Conservation (phyloP, 2,113 vertebrate genomes). For the Potamarius usumacintae region DNA sequence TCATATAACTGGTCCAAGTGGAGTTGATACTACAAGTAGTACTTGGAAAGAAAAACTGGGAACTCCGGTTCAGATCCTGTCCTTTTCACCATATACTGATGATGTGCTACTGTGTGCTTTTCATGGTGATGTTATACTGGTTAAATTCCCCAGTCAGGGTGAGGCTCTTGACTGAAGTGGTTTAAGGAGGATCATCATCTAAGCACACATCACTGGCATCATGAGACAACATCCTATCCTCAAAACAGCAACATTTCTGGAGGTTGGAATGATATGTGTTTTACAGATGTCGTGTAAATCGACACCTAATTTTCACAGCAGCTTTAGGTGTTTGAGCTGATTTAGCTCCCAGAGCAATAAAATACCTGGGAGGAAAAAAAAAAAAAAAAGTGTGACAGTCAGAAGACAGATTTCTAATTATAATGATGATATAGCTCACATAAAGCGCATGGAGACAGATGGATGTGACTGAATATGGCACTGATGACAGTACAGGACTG, state of each 20-base stretch:
- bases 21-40: neutral
- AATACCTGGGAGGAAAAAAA: neutral
- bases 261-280: neutral
- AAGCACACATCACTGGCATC: neutral
- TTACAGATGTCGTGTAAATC: neutral
- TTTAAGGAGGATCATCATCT: neutral
- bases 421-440: neutral
- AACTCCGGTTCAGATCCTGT: neutral
- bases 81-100: neutral
- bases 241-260: neutral
- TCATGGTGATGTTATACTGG: no score
- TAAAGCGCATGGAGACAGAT: neutral
- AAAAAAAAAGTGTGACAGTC: neutral
- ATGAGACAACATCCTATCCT: neutral
- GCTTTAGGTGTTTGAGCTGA: neutral
- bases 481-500: neutral
- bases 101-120: neutral
- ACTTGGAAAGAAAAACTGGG: neutral
- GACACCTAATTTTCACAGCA: neutral
- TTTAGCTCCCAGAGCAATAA: neutral
- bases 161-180: neutral
- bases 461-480: neutral
- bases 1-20: neutral
- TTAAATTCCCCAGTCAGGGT: neutral
- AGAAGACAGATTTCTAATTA: neutral